These are phyloP conservation scores for Labia minor DNA, from an alignment of 2,888 invertebrate species.

Conservation along the genomic window DNA sequence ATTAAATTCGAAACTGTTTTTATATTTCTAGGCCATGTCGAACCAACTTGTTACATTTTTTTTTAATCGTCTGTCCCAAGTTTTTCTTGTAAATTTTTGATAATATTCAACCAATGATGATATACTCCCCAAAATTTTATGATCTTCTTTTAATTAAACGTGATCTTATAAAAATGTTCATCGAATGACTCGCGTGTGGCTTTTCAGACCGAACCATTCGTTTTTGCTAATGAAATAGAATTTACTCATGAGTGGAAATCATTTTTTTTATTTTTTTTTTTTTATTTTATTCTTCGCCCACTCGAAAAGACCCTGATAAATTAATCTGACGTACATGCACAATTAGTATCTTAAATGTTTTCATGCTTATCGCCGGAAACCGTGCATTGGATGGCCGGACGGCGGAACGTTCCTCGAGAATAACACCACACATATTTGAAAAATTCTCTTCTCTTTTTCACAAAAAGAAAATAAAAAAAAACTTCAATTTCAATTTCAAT, in stretches of 20 bases:
- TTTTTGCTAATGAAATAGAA: not conserved
- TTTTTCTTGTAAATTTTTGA: too few relatives aligned
- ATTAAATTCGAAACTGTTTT: too few relatives aligned
- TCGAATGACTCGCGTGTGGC: not conserved
- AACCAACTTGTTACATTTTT: too few relatives aligned
- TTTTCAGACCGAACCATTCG: not conserved
- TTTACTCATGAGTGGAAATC: conserved; percentile 4
- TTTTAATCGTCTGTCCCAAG: too few relatives aligned
- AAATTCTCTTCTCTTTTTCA: too few relatives aligned
- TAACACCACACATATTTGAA: too few relatives aligned
- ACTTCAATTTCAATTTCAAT: too few relatives aligned
- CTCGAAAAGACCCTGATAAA: conserved; percentile 5
- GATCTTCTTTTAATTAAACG: too few relatives aligned
- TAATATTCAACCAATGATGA: too few relatives aligned
- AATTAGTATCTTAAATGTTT: conserved; percentile 13
- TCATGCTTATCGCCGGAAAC: conserved; percentile 13
- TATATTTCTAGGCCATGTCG: too few relatives aligned
- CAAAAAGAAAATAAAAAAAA: too few relatives aligned
- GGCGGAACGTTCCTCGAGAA: not conserved
- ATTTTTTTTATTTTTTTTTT: not conserved
- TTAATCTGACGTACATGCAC: conserved; percentile 13
- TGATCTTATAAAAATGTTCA: not conserved
- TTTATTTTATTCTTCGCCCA: not conserved
- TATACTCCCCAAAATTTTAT: too few relatives aligned
- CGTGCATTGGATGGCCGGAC: conserved; percentile 13